Base-by-base conservation (phyloP, 2,888 invertebrate genomes). In the Meiosimyza decipiens region DNA sequence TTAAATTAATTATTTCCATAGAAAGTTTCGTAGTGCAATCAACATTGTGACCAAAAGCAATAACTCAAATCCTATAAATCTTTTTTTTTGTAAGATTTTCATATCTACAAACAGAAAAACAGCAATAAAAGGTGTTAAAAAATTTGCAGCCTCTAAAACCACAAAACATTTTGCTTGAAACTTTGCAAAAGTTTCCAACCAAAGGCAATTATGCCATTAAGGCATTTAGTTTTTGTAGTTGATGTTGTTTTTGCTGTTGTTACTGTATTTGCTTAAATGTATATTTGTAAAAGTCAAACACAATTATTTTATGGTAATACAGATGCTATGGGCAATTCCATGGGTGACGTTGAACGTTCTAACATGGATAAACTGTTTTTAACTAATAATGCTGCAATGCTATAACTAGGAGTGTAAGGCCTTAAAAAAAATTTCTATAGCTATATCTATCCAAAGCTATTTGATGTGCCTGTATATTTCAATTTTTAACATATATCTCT, bases 291-390 rank as follows among this genome's bases (percentile, higher is more conserved):
- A n/a, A 62, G 62, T 47, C 49, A 63, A 63, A 47, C 63, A 47
- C 63, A 63, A 63, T 63, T 63, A 63, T 63, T 63, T 63, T 63
- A 63, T 63, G 63, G 49, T 47, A 40, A 49, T 40, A 40, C 40
- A 40, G 9, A 9, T 40, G 40, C 40, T 40, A 40, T 40, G 40
- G 40, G 40, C 40, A 40, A 1, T 40, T 40, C 40, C 40, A 40
- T 40, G 9, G 1, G 40, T 7, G 40, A 40, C 40, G n/a, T n/a
- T n/a, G n/a, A n/a, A n/a, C n/a, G 9, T 40, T 40, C 9, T 28
- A 3, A 28, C 28, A 28, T 28, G 28, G 28, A 28, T 28, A 4
- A 3, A 28, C 28, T 28, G 2, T 28, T 28, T 28, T 28, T 28
- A 28, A 28, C 2, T 28, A 3, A 2, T 28, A 3, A 3, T 28